A percentile compares a stretch with the other conserved stretches of the same genome.
Evolutionary conservation across 2,113 vertebrate species (phyloP).

Genomic region (Nannospalax galili): DNA sequence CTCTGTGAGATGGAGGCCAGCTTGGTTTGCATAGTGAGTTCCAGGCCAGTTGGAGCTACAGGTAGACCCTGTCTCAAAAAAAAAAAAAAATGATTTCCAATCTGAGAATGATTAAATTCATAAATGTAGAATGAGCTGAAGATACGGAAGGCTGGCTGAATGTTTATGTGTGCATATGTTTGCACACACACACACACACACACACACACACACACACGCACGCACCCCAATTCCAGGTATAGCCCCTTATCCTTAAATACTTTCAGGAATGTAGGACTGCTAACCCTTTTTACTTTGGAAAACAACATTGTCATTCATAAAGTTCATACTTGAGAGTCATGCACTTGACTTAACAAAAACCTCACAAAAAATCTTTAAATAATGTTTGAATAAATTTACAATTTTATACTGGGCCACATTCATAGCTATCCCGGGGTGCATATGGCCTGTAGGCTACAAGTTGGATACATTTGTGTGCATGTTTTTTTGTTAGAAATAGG

Average conservation of each 20-base stretch:
- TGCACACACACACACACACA: too few species aligned
- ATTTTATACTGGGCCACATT: not conserved
- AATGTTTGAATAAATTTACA: not conserved
- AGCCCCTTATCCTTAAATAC: not conserved
- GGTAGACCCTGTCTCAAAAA: too few species aligned
- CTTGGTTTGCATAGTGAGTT: too few species aligned
- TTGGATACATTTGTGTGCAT: not conserved
- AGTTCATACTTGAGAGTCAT: not conserved
- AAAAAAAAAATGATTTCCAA: not conserved
- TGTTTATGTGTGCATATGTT: not conserved
- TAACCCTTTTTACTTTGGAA: not conserved
- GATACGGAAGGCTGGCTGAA: not conserved
- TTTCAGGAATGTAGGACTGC: not conserved
- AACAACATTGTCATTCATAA: not conserved
- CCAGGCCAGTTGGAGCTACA: too few species aligned
- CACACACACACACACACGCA: not conserved
- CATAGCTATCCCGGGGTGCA: not conserved
- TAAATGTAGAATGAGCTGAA: not conserved
- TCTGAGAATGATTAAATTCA: not conserved
- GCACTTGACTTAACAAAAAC: not conserved
- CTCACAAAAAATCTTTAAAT: too few species aligned
- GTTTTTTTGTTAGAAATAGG: not conserved
- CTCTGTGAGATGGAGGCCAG: too few species aligned
- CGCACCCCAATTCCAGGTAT: not conserved
- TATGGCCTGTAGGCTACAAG: not conserved